Conservation (phyloP, 2,888 invertebrate species). For the Pachymerium ferrugineum region DNA sequence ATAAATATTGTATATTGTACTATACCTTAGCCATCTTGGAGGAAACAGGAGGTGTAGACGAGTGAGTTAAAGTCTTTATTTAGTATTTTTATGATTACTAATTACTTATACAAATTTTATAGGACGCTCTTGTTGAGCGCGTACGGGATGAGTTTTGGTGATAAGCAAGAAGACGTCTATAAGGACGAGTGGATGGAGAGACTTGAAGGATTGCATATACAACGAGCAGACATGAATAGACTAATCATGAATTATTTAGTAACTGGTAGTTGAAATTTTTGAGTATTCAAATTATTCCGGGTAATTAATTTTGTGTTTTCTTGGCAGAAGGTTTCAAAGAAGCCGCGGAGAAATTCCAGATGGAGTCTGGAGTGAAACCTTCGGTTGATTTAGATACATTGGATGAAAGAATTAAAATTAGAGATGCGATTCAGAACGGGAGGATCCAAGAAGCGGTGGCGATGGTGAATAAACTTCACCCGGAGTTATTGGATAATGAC, state of each 20-base stretch:
- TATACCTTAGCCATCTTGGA: background rate
- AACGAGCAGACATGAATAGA: slow-evolving; percentile 89
- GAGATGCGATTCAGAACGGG: slow-evolving; percentile 89
- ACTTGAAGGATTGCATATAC: slow-evolving; percentile 69
- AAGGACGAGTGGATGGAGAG: slow-evolving; percentile 70
- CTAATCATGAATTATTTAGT: slow-evolving; percentile 98
- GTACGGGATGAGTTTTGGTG: slow-evolving; percentile 42
- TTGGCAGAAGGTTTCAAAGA: slow-evolving; percentile 61
- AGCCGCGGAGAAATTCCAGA: slow-evolving; percentile 92
- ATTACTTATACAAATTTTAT: background rate
- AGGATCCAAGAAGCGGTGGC: slow-evolving; percentile 87
- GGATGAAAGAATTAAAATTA: slow-evolving; percentile 84
- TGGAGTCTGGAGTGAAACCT: slow-evolving; percentile 82
- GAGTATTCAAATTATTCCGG: no score
- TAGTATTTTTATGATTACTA: background rate
- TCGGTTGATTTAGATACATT: slow-evolving; percentile 73
- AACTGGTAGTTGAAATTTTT: slow-evolving; percentile 75
- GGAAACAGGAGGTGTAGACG: background rate
- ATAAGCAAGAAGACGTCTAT: slow-evolving; percentile 38
- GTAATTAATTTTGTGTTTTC: background rate
- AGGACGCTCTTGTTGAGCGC: background rate
- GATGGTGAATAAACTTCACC: slow-evolving; percentile 88
- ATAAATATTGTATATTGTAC: background rate
- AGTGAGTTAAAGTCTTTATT: background rate
- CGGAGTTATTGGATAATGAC: slow-evolving; percentile 90